A percentile compares a stretch with the other conserved stretches of the same genome.
phyloP scores from a whole-genome alignment of 92 coral and sea anemone genomes.

The Epizoanthus rinbou region DNA sequence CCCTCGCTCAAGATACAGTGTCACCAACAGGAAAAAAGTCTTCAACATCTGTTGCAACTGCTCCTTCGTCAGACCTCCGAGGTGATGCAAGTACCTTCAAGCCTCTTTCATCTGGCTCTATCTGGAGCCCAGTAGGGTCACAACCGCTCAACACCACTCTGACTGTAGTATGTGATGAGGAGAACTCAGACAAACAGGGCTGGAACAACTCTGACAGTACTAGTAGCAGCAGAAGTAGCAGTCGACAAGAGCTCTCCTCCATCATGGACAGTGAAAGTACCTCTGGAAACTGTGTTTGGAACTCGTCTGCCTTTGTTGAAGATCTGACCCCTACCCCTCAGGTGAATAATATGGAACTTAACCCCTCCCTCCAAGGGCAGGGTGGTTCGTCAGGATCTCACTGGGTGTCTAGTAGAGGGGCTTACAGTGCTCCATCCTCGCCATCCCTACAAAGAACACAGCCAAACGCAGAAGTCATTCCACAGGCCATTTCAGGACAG shows the following conservation, averaged over 20 bases:
- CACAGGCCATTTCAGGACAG: constrained; percentile 71
- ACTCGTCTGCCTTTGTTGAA: constrained; percentile 79
- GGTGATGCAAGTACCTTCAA: constrained; percentile 74
- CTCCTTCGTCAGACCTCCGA: constrained; percentile 53
- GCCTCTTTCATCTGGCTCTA: constrained; percentile 76
- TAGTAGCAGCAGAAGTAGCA: constrained; percentile 95
- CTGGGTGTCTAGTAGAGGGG: constrained; percentile 90
- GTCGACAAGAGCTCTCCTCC: constrained; percentile 92
- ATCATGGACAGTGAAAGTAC: constrained; percentile 91
- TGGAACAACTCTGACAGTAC: constrained; percentile 99
- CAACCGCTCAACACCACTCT: constrained; percentile 59
- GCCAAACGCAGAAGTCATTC: constrained; percentile 74
- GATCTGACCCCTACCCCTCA: constrained; percentile 92
- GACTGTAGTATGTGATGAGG: constrained; percentile 88
- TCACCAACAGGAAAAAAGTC: constrained; percentile 58
- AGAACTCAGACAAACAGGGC: constrained; percentile 79
- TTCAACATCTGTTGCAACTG: constrained; percentile 43
- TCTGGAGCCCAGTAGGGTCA: constrained; percentile 86
- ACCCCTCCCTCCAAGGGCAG: constrained; percentile 80
- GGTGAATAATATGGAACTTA: constrained; percentile 55
- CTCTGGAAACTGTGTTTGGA: constrained; percentile 66
- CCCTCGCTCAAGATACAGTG: constrained; percentile 42
- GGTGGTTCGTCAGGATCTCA: constrained; percentile 60
- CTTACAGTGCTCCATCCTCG: constrained; percentile 97
- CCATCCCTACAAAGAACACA: constrained; percentile 93